Base-by-base conservation (phyloP, 1,140 invertebrate genomes). In the Drosophila funebris region DNA sequence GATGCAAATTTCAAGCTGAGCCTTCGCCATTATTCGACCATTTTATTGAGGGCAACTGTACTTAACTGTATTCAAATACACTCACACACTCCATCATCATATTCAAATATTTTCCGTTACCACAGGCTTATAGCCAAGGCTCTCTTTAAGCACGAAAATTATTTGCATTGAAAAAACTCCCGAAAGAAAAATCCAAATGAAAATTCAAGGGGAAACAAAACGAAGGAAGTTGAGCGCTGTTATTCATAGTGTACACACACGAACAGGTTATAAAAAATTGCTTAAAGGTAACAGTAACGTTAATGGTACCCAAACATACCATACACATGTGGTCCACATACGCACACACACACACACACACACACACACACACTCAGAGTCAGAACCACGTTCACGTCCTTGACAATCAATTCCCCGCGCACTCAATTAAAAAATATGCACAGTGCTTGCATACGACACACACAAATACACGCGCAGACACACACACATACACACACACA, bases 361-460 rank as follows among this genome's bases (percentile, higher is more conserved):
- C 56, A 16, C 9, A 41, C 22, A 13, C 50, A 52, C 61, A 41
- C 53, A 27, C 57, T 20, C 27, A 39, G 37, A 48, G 6, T 44
- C n/a, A 81, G 82, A 56, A 73, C 83, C 83, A 85, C 74, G 78
- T 72, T 63, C 82, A 87, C 80, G 83, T 87, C 83, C 83, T 87
- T 87, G 83, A 88, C 83, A 87, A 87, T 87, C 83, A 87, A 87
- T 87, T 87, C 83, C 83, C 83, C 72, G 83, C 78, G 78, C 83
- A 87, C 83, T 87, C 83, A 87, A 87, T 87, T 87, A 87, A 88
- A 87, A 72, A 87, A 87, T 87, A 87, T 87, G 83, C 83, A 85
- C 78, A 75, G 56, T 67, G 60, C 82, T 72, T 81, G 78, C 82
- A 75, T 78, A 75, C 82, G 69, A 74, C 74, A 74, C 44, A 63